phyloP scores from a whole-genome alignment of 2,113 vertebrate genomes.

The human (Homo sapiens) region GRCh38 chr3:94690001-94690500 shows the following conservation, averaged over 20 bases:
- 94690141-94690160: neutral
- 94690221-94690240: neutral
- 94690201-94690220: neutral
- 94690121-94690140: neutral
- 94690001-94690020: neutral
- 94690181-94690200: neutral
- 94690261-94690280: neutral
- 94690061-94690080: neutral
- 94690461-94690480: neutral
- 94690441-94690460: neutral
- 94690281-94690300: neutral
- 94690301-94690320: neutral
- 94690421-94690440: neutral
- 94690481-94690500: neutral
- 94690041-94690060: neutral
- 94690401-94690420: neutral
- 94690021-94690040: neutral
- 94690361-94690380: neutral
- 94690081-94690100: neutral
- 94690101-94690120: neutral
- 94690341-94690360: neutral
- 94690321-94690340: neutral
- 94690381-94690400: neutral
- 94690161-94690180: neutral
- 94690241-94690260: neutral